phyloP scores from a whole-genome alignment of 2,797 vertebrate species.

The Vespertilio murinus region DNA sequence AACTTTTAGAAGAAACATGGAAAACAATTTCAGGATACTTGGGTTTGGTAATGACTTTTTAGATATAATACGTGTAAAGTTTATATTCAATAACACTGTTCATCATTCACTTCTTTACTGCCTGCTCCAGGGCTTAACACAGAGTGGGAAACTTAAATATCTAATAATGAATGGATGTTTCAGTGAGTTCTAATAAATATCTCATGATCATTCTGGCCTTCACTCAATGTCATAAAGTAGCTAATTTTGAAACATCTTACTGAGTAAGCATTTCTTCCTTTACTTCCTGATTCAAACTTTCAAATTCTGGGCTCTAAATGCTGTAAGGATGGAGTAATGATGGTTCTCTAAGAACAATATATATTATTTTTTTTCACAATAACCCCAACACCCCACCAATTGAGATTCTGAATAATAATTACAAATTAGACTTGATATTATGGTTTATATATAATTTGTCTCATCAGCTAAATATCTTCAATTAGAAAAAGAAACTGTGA shows the following conservation, averaged over 20 bases:
- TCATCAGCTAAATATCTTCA: background rate
- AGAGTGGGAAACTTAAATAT: background rate
- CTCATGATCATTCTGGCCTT: background rate
- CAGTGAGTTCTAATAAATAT: background rate
- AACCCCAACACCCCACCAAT: background rate
- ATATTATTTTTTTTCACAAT: background rate
- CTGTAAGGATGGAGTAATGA: background rate
- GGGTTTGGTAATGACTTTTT: background rate
- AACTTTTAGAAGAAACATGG: background rate
- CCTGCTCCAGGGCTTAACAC: background rate
- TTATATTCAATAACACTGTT: background rate
- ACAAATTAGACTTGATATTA: background rate
- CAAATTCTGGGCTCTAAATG: background rate
- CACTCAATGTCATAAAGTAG: background rate
- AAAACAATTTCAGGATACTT: background rate
- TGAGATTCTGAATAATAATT: background rate
- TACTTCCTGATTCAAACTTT: background rate
- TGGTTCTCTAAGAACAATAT: background rate
- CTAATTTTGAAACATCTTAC: background rate
- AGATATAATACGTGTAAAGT: background rate
- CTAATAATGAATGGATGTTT: background rate
- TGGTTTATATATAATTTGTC: background rate
- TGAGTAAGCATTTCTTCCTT: background rate
- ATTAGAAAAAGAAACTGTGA: background rate
- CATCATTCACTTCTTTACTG: background rate